Evolutionary conservation across 2,888 invertebrate genomes (phyloP), one percentile per base, ranked within the genome.

Genomic region (Uropetala carovei): DNA sequence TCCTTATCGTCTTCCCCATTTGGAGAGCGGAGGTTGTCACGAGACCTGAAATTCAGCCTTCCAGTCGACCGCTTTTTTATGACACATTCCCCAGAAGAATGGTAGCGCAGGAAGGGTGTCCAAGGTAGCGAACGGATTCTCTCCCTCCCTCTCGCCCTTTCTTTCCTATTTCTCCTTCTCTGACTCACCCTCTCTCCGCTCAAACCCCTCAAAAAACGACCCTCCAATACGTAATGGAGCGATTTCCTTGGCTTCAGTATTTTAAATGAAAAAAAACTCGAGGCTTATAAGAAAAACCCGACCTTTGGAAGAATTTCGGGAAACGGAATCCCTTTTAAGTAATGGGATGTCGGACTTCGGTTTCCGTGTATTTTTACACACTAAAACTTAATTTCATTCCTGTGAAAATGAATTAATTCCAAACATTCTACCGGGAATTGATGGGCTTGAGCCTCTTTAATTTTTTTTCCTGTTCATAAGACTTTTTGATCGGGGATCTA

Each of bases 11-110:
- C 83, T 64, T 83, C 56, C 56, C n/a, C 8, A 43, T 83, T n/a
- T 14, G 27, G 18, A 83, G 57, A 83, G 57, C 83, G 83, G 83
- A 83, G 83, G 83, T 57, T 83, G 83, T 83, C 83, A 83, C 1
- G 83, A 57, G 57, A 83, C 83, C 83, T 83, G 83, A 83, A 83
- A 83, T 83, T 43, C 83, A 83, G 83, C 43, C 83, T 83, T 83
- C 83, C 83, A 57, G 56, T 56, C 57, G 83, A 57, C 83, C 83
- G 83, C 83, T 83, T 27, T 56, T 56, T 83, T 83, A 83, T 83
- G 83, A 83, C 83, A 83, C 83, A 83, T 83, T 83, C 83, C 30
- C 18, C 83, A 18, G 43, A 83, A 83, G 83, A 83, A 83, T 83
- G 83, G 83, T 57, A 57, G 57, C 43, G 57, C 56, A 83, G 83